Evolutionary conservation across 1,140 invertebrate genomes (phyloP), one percentile per base, ranked within the genome.

Genomic region (Aricia agestis): DNA sequence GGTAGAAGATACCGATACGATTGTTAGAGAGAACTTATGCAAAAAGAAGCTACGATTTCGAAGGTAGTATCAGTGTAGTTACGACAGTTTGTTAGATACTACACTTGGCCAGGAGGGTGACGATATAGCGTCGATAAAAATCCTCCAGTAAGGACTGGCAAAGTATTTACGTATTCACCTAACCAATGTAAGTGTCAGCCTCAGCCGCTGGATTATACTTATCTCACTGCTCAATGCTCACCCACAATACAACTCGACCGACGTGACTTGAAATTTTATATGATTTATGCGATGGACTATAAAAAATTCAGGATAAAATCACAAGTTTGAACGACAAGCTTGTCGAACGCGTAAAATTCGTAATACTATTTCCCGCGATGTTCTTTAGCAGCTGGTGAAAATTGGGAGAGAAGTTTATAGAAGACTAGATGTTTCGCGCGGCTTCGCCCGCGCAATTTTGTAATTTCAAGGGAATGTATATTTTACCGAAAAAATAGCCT

Each of bases 221-320:
- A 52, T 5, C 13, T 52, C 45, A 52, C 45, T 52, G 2, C 41
- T 42, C 41, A 42, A 1, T 25, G 25, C 25, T 25, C 25, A 25
- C 25, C 45, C 45, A 13, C 45, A 52, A 52, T 52, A 52, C 45
- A 52, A 52, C 10, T 11, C 45, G 45, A 11, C 11, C 10, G 45
- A 52, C 45, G 45, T 52, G 45, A 52, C 45, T 52, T 11, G 45
- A 52, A 52, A 52, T 52, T 52, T 52, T 52, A 52, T 52, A 52
- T 1, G 45, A 52, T 52, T 52, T 52, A 52, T 15, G 45, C 10
- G 45, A 15, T 52, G 4, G 45, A 13, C 45, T 52, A 52, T 52
- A 52, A 52, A 52, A 36, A 52, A 52, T 52, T 52, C 45, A 52
- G 45, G 11, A 52, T 52, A 52, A 52, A 52, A 52, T 52, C 45